phyloP scores from a whole-genome alignment of 2,888 invertebrate species.

The Bellardia bayeri region DNA sequence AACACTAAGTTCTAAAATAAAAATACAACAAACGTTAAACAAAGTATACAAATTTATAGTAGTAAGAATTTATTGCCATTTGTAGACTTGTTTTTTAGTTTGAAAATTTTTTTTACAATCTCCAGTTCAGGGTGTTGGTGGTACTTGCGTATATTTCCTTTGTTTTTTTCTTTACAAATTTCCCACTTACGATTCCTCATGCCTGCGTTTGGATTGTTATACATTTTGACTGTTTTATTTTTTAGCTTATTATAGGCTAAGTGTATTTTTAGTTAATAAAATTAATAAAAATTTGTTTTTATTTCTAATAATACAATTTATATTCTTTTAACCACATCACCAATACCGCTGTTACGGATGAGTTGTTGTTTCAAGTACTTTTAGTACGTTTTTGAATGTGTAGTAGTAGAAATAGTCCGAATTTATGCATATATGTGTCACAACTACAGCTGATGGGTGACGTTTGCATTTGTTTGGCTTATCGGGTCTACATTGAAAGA shows the following conservation, averaged over 20 bases:
- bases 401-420: background rate
- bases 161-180: slow-evolving; percentile 80
- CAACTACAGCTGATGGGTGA: slow-evolving; percentile 11
- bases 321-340: slow-evolving; percentile 68
- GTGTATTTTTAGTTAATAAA: slow-evolving; percentile 37
- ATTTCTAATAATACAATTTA: slow-evolving; percentile 36
- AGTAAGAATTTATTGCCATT: background rate
- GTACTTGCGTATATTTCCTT: slow-evolving; percentile 81
- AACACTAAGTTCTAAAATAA: background rate
- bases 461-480: slow-evolving; percentile 14
- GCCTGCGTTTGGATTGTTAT: slow-evolving; percentile 82
- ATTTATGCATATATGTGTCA: background rate
- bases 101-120: slow-evolving; percentile 12
- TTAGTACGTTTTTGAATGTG: slow-evolving; percentile 5
- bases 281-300: slow-evolving; percentile 35
- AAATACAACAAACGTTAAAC: background rate
- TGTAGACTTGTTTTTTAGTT: slow-evolving; percentile 21
- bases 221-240: slow-evolving; percentile 35
- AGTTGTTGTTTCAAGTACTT: slow-evolving; percentile 45
- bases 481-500: background rate
- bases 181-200: slow-evolving; percentile 84
- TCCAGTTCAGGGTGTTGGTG: slow-evolving; percentile 1
- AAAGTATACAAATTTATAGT: background rate
- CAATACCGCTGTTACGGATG: slow-evolving; percentile 52
- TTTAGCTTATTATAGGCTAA: slow-evolving; percentile 11